Base-by-base conservation (phyloP, 2,888 invertebrate species). In the Drosophila bunnanda region DNA sequence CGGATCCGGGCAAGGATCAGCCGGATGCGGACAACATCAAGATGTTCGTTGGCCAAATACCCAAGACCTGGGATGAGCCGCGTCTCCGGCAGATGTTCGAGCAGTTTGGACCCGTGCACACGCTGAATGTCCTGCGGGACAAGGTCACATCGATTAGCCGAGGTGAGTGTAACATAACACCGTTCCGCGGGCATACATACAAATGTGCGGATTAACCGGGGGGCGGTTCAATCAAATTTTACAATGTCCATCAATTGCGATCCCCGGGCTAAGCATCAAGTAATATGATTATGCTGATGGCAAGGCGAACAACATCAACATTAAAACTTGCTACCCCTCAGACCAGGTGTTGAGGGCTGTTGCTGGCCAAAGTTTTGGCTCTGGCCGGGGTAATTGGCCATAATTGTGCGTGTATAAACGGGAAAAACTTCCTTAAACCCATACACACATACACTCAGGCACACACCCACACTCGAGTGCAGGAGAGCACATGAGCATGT, bases 41-140 rank as follows among this genome's bases (percentile, higher is more conserved):
- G 94, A 99, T 99, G 99, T 99, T 99, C 93, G 99, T 99, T 69
- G 98, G 98, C 32, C 98, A 98, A 93, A 97, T 99, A 88, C 99
- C 99, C 48, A 95, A 98, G 74, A 96, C 97, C 82, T 98, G 99
- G 98, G 97, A 98, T 93, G 99, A 99, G 93, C 95, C 96, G 90
- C 98, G 99, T 92, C 95, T 99, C 62, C 95, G 97, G 88, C 95
- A 95, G 91, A 96, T 99, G 95, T 99, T 99, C 93, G 98, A 99
- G 92, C 97, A 98, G 93, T 99, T 96, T 92, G 99, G 99, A 36
- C 95, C 97, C 60, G 98, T 99, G 71, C 98, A 98, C 93, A 97
- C 98, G 93, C 96, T 99, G 93, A 99, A 99, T 94, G 98, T 99
- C 79, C 95, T 99, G n/a, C 94, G 99, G 79, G 99, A 99, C 93